Evolutionary conservation across 2,113 vertebrate species (phyloP).

Genomic region (Setophaga coronata): DNA sequence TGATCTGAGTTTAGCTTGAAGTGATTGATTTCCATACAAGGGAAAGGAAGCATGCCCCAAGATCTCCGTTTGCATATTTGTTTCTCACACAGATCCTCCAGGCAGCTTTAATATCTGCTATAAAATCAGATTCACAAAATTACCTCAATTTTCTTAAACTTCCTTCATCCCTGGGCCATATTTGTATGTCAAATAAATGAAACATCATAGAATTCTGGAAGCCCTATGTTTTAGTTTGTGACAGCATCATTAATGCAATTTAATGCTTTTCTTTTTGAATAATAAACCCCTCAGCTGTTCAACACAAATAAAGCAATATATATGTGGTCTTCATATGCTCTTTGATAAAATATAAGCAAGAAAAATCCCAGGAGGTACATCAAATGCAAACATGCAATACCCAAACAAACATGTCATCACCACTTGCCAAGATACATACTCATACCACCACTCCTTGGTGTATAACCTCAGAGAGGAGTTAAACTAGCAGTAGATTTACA

Average conservation of each 20-base stretch:
- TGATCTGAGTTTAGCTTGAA: not conserved
- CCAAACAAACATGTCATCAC: not conserved
- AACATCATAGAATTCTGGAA: not conserved
- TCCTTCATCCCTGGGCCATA: not conserved
- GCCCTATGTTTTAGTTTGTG: not conserved
- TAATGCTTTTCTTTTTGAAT: not conserved
- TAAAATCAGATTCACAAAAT: not conserved
- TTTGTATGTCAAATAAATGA: not conserved
- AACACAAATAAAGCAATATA: not conserved
- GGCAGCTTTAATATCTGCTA: not conserved
- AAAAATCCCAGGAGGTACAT: not conserved
- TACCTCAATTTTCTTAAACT: not conserved
- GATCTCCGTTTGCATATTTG: not conserved
- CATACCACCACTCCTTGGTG: not conserved
- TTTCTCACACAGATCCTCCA: not conserved
- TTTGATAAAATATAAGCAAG: not conserved
- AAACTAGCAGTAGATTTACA: not conserved
- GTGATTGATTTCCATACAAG: not conserved
- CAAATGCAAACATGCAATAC: not conserved
- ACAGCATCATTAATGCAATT: not conserved
- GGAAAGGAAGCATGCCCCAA: not conserved
- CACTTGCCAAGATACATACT: not conserved
- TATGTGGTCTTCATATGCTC: not conserved
- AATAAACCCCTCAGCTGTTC: not conserved
- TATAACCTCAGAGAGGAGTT: not conserved